phyloP scores from a whole-genome alignment of 2,113 vertebrate genomes.

The Clupea harengus region DNA sequence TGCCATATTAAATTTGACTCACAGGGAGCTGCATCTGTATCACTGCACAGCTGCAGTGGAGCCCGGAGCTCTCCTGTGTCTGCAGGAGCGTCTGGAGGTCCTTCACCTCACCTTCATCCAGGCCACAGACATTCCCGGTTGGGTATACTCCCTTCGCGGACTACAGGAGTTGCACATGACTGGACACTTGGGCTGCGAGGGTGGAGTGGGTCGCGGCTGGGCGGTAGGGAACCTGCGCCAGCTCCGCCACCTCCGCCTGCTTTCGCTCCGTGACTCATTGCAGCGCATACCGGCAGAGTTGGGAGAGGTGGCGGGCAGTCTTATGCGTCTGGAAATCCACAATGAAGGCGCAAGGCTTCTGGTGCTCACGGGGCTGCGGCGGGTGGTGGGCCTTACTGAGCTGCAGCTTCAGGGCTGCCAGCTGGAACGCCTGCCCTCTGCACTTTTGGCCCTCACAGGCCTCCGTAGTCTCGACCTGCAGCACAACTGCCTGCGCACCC shows the following conservation, averaged over 20 bases:
- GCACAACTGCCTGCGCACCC: slow-evolving; percentile 66
- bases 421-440: slow-evolving; percentile 70
- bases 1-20: neutral
- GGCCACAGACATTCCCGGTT: slow-evolving; percentile 66
- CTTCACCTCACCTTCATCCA: slow-evolving; percentile 73
- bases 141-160: slow-evolving; percentile 69
- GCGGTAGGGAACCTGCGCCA: slow-evolving; percentile 65
- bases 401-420: slow-evolving; percentile 71
- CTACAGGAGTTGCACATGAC: slow-evolving; percentile 71
- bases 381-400: slow-evolving; percentile 61
- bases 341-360: slow-evolving; percentile 70
- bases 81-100: slow-evolving; percentile 67
- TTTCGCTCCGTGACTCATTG: slow-evolving; percentile 63
- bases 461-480: slow-evolving; percentile 69
- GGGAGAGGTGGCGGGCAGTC: slow-evolving; percentile 62
- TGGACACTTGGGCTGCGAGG: slow-evolving; percentile 64
- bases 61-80: slow-evolving; percentile 59
- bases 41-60: slow-evolving; percentile 69
- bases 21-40: slow-evolving; percentile 73
- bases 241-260: slow-evolving; percentile 63
- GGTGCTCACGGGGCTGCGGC: slow-evolving; percentile 64
- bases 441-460: slow-evolving; percentile 59
- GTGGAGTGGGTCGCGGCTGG: slow-evolving; percentile 65
- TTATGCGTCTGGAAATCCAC: slow-evolving; percentile 65
- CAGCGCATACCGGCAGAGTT: slow-evolving; percentile 68